Evolutionary conservation across 2,797 vertebrate species (phyloP), one percentile per base, ranked within the genome.

Genomic region (Propithecus deckenii): DNA sequence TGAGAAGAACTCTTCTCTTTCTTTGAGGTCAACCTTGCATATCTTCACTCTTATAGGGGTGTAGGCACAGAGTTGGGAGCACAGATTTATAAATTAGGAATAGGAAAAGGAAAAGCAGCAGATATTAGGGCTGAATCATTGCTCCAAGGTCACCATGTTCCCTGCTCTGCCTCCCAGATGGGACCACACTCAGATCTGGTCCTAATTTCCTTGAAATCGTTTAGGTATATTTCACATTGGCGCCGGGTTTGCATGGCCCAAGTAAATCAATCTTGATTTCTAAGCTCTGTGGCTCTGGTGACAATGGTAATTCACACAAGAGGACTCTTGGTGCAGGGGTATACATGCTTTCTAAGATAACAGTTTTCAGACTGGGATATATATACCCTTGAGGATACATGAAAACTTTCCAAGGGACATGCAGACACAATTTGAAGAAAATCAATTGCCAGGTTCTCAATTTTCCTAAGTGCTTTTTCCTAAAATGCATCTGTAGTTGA

Each of bases 191-290:
- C 35, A 81, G 20, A 94, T 80, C 75, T 75, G 30, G 32, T 86
- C 41, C 41, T 72, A 78, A 92, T 90, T 92, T 22, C 14, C n/a
- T 83, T 93, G 48, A 83, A 92, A 71, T 5, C 61, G 20, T 83
- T 83, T 52, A 55, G 4, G 3, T 46, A 8, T 92, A 84, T 46
- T 72, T 97, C 61, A 61, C 20, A 69, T 69, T 41, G 28, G 15
- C 18, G 25, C 3, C 43, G 7, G 5, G 12, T 84, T 17, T 88
- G 7, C 20, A 46, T 30, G 17, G 15, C 32, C 17, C 67, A 35
- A 92, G 10, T 71, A 65, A 92, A 61, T 67, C 9, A 63, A 32
- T 63, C 43, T 91, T 94, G 61, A 89, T 91, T 93, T 97, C 32
- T 89, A 79, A 78, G 7, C 38, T 92, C 25, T 88, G 8, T 69